Evolutionary conservation across 2,888 invertebrate genomes (phyloP).

Genomic region (Limnephilus marmoratus): DNA sequence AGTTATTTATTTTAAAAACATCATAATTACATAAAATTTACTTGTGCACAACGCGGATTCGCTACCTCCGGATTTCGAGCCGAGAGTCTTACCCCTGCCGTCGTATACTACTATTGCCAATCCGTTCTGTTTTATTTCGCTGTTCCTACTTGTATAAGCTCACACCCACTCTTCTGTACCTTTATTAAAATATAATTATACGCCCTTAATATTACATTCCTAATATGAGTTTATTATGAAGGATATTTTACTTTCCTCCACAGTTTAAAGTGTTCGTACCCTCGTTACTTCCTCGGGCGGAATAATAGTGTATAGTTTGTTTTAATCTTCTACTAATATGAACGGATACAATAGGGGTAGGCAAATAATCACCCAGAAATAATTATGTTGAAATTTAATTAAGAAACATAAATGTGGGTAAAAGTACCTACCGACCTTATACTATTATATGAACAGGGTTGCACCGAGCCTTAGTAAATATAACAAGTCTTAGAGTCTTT

Average conservation of each 20-base stretch:
- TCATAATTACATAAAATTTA: too few relatives aligned
- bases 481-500: too few relatives aligned
- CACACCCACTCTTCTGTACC: background rate
- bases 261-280: background rate
- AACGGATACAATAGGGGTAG: background rate
- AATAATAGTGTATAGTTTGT: background rate
- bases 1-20: too few relatives aligned
- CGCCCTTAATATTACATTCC: background rate
- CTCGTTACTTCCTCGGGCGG: background rate
- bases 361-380: background rate
- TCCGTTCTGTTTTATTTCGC: background rate
- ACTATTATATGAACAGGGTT: background rate
- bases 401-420: background rate
- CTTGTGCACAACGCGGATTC: too few relatives aligned
- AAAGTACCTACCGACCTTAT: background rate
- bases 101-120: background rate
- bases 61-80: too few relatives aligned
- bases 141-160: background rate
- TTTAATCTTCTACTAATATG: background rate
- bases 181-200: conserved; percentile 2
- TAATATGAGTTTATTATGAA: background rate
- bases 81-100: background rate
- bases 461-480: background rate
- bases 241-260: background rate
- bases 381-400: background rate